Percentiles rank a stretch among this genome's conserved stretches.
These are phyloP conservation scores for Takifugu ocellatus DNA, from an alignment of 2,797 vertebrate species.

Conservation along the genomic window DNA sequence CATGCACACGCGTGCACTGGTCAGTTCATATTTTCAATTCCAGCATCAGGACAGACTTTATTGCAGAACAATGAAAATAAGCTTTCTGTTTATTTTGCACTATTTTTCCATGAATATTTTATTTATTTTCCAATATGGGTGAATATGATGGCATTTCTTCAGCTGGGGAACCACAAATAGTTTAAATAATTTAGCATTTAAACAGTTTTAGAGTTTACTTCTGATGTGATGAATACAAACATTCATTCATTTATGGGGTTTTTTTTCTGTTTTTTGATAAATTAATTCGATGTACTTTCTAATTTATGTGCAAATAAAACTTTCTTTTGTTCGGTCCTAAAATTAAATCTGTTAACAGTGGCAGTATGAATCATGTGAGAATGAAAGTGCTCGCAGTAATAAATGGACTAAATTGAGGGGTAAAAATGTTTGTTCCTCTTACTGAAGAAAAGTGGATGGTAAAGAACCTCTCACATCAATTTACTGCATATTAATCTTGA, in stretches of 20 bases:
- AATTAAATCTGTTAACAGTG: too few relatives aligned
- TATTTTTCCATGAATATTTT: slow-evolving; percentile 62
- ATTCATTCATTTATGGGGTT: neutral
- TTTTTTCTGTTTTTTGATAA: neutral
- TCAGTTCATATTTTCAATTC: slow-evolving; percentile 44
- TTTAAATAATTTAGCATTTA: slow-evolving; percentile 54
- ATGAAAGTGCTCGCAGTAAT: too few relatives aligned
- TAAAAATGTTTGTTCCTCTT: neutral
- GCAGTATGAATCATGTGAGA: neutral
- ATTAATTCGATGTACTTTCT: neutral
- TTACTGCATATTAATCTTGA: slow-evolving; percentile 10
- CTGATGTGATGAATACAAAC: slow-evolving; percentile 13
- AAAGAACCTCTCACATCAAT: slow-evolving; percentile 11
- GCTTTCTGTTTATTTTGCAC: slow-evolving; percentile 52
- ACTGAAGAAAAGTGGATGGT: neutral
- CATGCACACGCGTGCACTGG: slow-evolving; percentile 14
- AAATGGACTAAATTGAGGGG: neutral
- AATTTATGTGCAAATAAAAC: too few relatives aligned
- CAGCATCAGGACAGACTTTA: slow-evolving; percentile 40
- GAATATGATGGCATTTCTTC: slow-evolving; percentile 40
- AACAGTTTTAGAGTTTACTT: slow-evolving; percentile 10
- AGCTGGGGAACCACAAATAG: slow-evolving; percentile 43
- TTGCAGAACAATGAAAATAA: slow-evolving; percentile 48
- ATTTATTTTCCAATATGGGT: slow-evolving; percentile 56
- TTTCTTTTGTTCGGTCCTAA: too few relatives aligned